Conservation (phyloP, 2,797 vertebrate species). For the Sarcophilus harrisii region DNA sequence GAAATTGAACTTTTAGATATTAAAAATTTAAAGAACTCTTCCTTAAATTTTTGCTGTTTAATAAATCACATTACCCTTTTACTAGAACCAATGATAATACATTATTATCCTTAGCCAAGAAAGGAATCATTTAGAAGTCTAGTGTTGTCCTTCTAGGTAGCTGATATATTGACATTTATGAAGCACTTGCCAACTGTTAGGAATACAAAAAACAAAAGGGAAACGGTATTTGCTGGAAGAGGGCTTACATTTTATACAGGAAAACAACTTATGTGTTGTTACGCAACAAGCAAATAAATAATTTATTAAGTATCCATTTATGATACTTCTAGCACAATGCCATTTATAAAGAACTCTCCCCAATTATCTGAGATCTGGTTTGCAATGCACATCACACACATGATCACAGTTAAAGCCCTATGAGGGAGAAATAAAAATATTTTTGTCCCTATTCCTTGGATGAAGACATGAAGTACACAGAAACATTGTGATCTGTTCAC, state of each 20-base stretch:
- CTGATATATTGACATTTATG: neutral
- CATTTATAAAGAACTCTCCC: neutral
- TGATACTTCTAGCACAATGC: neutral
- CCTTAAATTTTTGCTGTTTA: neutral
- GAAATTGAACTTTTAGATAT: neutral
- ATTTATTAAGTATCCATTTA: neutral
- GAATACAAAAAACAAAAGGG: neutral
- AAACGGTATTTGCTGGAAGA: neutral
- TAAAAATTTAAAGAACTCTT: neutral
- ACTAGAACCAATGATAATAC: neutral
- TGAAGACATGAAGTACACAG: neutral
- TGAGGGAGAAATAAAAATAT: neutral
- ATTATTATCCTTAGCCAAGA: neutral
- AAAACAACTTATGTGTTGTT: neutral
- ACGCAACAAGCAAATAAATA: neutral
- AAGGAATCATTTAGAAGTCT: neutral
- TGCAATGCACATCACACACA: neutral
- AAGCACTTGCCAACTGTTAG: neutral
- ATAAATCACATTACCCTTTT: neutral
- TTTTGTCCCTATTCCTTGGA: neutral
- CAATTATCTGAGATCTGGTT: neutral
- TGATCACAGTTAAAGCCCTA: neutral
- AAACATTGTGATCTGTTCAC: neutral
- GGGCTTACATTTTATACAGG: neutral
- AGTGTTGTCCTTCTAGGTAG: neutral